phyloP scores from a whole-genome alignment of 1,140 invertebrate genomes.

The Stratiolaelaps scimitus region DNA sequence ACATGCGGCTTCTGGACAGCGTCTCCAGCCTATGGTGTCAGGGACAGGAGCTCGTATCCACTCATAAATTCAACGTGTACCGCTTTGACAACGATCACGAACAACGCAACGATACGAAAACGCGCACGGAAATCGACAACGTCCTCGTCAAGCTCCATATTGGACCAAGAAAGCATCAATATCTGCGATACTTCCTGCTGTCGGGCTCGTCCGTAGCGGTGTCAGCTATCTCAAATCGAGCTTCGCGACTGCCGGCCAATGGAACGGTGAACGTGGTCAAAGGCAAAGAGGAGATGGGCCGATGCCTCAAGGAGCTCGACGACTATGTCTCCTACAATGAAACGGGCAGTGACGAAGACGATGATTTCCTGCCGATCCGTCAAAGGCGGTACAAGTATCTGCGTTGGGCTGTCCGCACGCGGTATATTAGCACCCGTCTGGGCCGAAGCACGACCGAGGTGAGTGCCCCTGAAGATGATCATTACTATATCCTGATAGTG shows the following conservation, averaged over 20 bases:
- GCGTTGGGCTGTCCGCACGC: conserved; percentile 13
- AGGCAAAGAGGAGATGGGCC: conserved; percentile 18
- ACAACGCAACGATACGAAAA: conserved; percentile 2
- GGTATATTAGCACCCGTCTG: not conserved
- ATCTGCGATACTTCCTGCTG: conserved; percentile 23
- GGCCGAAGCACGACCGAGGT: not conserved
- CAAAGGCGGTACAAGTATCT: conserved; percentile 19
- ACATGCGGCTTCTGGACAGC: conserved; percentile 18
- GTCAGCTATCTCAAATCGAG: not conserved
- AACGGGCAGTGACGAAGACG: conserved; percentile 2
- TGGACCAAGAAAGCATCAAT: conserved; percentile 20
- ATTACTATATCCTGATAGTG: conserved; percentile 8
- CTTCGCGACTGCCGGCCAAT: not conserved
- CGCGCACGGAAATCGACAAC: conserved; percentile 4
- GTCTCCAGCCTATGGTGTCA: conserved; percentile 19
- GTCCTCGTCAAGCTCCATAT: conserved; percentile 20
- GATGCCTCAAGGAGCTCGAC: conserved; percentile 21
- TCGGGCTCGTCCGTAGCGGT: conserved; percentile 8
- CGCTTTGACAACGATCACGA: conserved; percentile 12
- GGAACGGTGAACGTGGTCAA: conserved; percentile 18
- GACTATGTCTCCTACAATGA: not conserved
- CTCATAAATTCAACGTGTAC: conserved; percentile 26
- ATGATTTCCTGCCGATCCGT: not conserved
- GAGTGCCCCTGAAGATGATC: conserved; percentile 11
- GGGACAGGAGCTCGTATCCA: conserved; percentile 17